Evolutionary conservation across 2,888 invertebrate genomes (phyloP).

Genomic region (Spialia ferax): DNA sequence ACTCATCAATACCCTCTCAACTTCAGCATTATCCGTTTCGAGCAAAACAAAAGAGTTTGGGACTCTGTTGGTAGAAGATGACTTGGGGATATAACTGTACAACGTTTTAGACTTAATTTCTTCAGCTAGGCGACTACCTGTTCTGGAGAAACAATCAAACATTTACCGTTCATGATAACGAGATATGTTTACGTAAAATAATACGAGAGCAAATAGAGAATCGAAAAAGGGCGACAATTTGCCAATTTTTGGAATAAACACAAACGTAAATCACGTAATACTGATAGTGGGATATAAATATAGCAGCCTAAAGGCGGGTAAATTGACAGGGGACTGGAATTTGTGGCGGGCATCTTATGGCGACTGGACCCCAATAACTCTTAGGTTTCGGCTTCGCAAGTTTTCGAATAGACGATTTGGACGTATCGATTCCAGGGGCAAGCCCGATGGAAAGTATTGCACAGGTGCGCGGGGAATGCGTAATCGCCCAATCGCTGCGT

Average conservation of each 20-base stretch:
- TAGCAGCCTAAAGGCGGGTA: conserved; percentile 57
- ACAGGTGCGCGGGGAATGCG: conserved; percentile 23
- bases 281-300: conserved; percentile 52
- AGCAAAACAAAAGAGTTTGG: not conserved
- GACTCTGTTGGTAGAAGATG: not conserved
- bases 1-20: not conserved
- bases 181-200: not conserved
- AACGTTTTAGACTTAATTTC: too few species aligned
- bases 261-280: conserved; percentile 31
- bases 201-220: conserved; percentile 16
- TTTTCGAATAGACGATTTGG: conserved; percentile 66
- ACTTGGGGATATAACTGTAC: not conserved
- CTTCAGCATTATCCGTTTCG: not conserved
- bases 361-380: conserved; percentile 73
- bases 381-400: conserved; percentile 65
- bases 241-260: conserved; percentile 34
- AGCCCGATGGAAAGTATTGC: conserved; percentile 24
- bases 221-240: conserved; percentile 12
- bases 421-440: conserved; percentile 31
- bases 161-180: not conserved
- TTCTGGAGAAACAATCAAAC: not conserved
- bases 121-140: too few species aligned
- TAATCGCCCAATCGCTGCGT: conserved; percentile 15
- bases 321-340: conserved; percentile 74
- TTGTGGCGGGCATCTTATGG: conserved; percentile 70